phyloP scores from a whole-genome alignment of 2,888 invertebrate genomes.

The Mimumesa dahlbomi region DNA sequence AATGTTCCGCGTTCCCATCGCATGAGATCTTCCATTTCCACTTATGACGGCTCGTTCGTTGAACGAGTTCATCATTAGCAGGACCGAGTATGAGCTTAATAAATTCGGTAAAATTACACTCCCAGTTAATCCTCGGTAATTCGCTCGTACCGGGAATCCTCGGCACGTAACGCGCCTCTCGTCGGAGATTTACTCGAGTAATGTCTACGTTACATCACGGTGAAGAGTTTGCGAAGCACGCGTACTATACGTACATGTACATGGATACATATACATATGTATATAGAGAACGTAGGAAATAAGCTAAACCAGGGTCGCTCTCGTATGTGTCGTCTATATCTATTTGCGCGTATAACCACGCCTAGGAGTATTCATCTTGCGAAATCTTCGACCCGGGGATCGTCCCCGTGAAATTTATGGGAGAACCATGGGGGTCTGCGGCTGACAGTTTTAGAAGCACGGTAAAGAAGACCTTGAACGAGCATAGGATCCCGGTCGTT shows the following conservation, averaged over 20 bases:
- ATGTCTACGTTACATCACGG: slow-evolving; percentile 20
- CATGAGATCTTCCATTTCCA: too few relatives aligned
- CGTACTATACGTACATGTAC: too few relatives aligned
- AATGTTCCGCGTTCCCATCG: too few relatives aligned
- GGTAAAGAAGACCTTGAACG: slow-evolving; percentile 41
- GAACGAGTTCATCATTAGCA: neutral
- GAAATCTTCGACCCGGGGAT: slow-evolving; percentile 40
- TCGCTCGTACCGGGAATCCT: neutral
- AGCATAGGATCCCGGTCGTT: too few relatives aligned
- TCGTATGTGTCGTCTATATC: neutral
- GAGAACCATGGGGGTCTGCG: slow-evolving; percentile 38
- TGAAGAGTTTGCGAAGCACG: neutral
- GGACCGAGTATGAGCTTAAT: neutral
- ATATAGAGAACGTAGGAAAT: neutral
- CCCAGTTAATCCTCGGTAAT: slow-evolving; percentile 24
- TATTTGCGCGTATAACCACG: slow-evolving; percentile 37
- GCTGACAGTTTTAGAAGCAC: slow-evolving; percentile 51
- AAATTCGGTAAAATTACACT: slow-evolving; percentile 10
- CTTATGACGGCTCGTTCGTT: neutral
- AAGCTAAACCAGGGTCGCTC: slow-evolving; percentile 1
- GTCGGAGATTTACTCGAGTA: slow-evolving; percentile 16
- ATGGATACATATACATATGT: neutral
- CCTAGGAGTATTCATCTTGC: slow-evolving; percentile 48
- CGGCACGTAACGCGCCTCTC: neutral
- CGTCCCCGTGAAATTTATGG: slow-evolving; percentile 50